Base-by-base conservation (phyloP, 2,797 vertebrate species). In the Cuniculus paca region DNA sequence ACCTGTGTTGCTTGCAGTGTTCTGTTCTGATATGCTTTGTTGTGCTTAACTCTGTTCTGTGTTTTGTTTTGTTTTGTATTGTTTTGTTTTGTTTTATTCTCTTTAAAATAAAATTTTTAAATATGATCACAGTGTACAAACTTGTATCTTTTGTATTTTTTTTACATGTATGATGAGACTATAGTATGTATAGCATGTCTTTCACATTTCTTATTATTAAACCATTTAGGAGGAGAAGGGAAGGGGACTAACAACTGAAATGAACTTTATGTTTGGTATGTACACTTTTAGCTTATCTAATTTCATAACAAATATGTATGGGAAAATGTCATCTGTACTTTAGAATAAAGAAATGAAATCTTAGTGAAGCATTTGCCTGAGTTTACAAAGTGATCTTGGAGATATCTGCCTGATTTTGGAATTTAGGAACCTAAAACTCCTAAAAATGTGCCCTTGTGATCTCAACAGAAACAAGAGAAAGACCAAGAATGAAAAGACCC, bases 281-380 rank as follows among this genome's bases (percentile, higher is more conserved):
- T 61, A 2, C 31, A 20, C 82, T 42, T 92, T 92, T 86, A 95
- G 63, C 22, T 93, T 17, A 81, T 60, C 70, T 82, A 93, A 70
- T 63, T 93, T 75, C 14, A 74, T 84, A 87, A 94, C n/a, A 83
- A 24, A 12, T 31, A 87, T 45, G 1, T 77, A 60, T 60, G 10
- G 8, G 26, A 72, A 95, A 93, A 50, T 90, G 31, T 92, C 75
- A 48, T 79, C 19, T 63, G 58, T 90, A 75, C 10, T 79, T 86
- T 82, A 86, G 90, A 65, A 65, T 34, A 91, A 85, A 45, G 31
- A 96, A 79, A 80, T 88, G 10, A 61, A 78, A 63, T 82, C 56
- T 83, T 82, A 72, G 45, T 61, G 45, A 79, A 88, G 12, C 16
- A 81, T 19, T 88, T 84, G 5, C 17, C 17, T 75, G 39, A 93